Conservation (phyloP, 1,140 invertebrate genomes). For the Eulimnadia texana region DNA sequence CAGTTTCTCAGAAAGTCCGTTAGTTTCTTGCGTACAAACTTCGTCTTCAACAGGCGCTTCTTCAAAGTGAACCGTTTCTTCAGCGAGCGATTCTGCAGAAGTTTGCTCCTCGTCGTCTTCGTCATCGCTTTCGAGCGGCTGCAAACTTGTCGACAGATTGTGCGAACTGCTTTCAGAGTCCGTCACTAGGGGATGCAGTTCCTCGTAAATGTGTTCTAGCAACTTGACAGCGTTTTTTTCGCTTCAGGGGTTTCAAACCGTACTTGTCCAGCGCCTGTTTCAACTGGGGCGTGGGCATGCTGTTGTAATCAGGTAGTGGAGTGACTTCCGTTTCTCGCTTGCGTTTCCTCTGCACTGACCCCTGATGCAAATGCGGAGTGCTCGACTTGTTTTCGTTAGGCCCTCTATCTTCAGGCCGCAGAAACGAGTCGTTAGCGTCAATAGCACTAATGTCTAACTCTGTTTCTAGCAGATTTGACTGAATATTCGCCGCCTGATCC, state of each 20-base stretch:
- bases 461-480: no score
- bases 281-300: constrained; percentile 29
- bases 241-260: constrained; percentile 31
- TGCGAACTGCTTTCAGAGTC: constrained; percentile 19
- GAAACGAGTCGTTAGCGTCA: background rate
- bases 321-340: constrained; percentile 22
- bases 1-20: background rate
- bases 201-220: constrained; percentile 33
- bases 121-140: background rate
- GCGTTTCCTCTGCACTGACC: background rate
- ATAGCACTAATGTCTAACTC: no score
- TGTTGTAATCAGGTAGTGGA: constrained; percentile 29
- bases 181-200: constrained; percentile 28
- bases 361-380: background rate
- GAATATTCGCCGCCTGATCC: no score
- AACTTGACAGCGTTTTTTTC: constrained; percentile 31
- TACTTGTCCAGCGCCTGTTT: constrained; percentile 31
- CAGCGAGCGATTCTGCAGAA: constrained; percentile 7
- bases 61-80: background rate
- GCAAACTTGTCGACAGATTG: background rate
- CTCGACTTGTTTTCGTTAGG: background rate
- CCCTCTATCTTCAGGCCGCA: background rate
- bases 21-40: background rate
- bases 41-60: background rate
- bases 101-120: background rate